Conservation (phyloP, 64 coral and sea anemone genomes). For the Stichodactyla helianthus region DNA sequence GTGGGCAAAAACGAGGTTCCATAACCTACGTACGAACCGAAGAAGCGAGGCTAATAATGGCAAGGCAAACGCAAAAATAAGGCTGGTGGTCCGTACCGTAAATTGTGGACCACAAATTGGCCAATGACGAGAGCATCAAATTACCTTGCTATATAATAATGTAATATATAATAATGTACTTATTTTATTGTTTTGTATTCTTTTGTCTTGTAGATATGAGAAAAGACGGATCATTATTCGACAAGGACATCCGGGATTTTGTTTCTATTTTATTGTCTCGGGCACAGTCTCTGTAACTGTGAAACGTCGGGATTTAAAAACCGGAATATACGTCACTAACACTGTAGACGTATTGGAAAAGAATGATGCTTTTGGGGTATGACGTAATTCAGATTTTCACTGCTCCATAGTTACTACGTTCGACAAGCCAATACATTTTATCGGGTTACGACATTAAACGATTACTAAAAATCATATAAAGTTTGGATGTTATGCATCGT, state of each 20-base stretch:
- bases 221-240: constrained; percentile 68
- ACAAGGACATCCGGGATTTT: constrained; percentile 78
- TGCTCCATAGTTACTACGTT: too few species aligned
- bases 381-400: background rate
- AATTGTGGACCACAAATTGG: too few species aligned
- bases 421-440: too few species aligned
- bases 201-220: constrained; percentile 49
- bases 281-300: constrained; percentile 84
- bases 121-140: too few species aligned
- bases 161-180: too few species aligned
- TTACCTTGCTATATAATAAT: too few species aligned
- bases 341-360: constrained; percentile 78
- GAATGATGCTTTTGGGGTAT: constrained; percentile 84
- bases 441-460: too few species aligned
- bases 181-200: background rate
- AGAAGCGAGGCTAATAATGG: too few species aligned
- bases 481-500: background rate
- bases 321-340: constrained; percentile 53
- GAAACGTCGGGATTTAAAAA: constrained; percentile 65
- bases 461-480: background rate
- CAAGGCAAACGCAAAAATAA: too few species aligned
- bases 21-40: too few species aligned
- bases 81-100: too few species aligned
- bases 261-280: constrained; percentile 82
- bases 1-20: too few species aligned